These are phyloP conservation scores for Syncerus caffer DNA, from an alignment of 2,797 vertebrate species.

Conservation along the genomic window DNA sequence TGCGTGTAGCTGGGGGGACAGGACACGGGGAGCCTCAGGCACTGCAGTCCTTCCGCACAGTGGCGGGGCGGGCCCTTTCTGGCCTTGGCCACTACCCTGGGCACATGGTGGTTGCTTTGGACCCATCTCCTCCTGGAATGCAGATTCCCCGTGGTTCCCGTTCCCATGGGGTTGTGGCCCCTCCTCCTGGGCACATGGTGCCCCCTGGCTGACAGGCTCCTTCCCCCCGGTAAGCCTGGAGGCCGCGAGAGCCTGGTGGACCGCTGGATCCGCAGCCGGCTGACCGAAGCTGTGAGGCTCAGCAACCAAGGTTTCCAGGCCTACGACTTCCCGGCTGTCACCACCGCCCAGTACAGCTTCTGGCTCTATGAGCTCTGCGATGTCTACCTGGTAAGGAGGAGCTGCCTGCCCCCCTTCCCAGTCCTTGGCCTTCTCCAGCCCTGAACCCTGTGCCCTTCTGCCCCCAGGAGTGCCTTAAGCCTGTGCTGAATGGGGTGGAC, in stretches of 20 bases:
- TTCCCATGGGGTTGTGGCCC: neutral
- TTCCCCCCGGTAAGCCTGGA: constrained; percentile 74
- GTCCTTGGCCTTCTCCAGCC: neutral
- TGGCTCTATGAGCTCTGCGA: constrained; percentile 95
- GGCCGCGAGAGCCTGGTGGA: constrained; percentile 86
- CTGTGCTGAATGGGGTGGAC: constrained; percentile 77
- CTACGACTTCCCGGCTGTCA: constrained; percentile 87
- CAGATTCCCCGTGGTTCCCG: neutral
- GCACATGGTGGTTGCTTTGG: neutral
- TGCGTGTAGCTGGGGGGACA: neutral
- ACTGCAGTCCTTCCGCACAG: neutral
- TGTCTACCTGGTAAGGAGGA: constrained; percentile 89
- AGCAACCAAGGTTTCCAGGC: constrained; percentile 84
- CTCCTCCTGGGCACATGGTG: neutral
- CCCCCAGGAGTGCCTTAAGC: constrained; percentile 89
- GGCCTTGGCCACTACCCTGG: neutral
- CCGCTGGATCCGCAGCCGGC: constrained; percentile 87
- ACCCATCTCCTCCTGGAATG: neutral
- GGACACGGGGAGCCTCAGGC: neutral
- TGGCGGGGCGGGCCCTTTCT: neutral
- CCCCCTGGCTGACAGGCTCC: neutral
- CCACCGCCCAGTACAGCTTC: constrained; percentile 91
- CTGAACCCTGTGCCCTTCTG: constrained; percentile 56
- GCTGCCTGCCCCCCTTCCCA: fast-evolving
- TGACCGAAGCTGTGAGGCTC: constrained; percentile 84